Base-by-base conservation (phyloP, 1,140 invertebrate species). In the Brachionus sp. region DNA sequence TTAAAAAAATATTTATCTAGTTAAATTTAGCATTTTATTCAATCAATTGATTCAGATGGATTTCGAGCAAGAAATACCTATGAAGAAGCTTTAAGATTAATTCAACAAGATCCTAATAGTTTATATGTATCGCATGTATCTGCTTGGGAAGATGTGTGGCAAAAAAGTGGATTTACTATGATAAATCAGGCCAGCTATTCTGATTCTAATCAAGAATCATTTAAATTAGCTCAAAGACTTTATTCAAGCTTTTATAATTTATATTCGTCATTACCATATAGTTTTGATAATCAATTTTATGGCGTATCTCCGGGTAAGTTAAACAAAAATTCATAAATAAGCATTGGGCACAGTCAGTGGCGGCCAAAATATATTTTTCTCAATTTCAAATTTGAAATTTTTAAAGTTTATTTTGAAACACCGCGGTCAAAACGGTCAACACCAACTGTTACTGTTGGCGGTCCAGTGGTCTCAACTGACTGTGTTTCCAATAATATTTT, bases 191-290 rank as follows among this genome's bases (percentile, higher is more conserved):
- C 13, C 33, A 39, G 33, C 6, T 80, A 29, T 66, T 23, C 50
- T 12, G 77, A 80, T 16, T 62, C 50, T 3, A 80, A 64, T 62
- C 50, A 66, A 57, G 77, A 80, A 5, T 39, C 50, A 12, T 64
- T 80, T n/a, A 80, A 62, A 44, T 39, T 80, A 37, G 77, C 77
- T 16, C 77, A 80, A 9, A 37, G 50, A 23, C 37, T 80, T n/a
- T 80, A 80, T 42, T 19, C 50, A 57, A 62, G 50, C n/a, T 80
- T 80, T 42, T 80, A 80, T 12, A 80, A 80, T 29, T 66, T 80
- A 35, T 80, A 80, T 37, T 57, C 77, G 19, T 80, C 77, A 33
- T 0, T 80, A 37, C 77, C 77, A 13, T 80, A 46, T 80, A 66
- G 6, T 2, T 44, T 62, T 62, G 77, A 80, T 19, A 66, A 16